Evolutionary conservation across 2,888 invertebrate genomes (phyloP).

Genomic region (Drosophila bunnanda): DNA sequence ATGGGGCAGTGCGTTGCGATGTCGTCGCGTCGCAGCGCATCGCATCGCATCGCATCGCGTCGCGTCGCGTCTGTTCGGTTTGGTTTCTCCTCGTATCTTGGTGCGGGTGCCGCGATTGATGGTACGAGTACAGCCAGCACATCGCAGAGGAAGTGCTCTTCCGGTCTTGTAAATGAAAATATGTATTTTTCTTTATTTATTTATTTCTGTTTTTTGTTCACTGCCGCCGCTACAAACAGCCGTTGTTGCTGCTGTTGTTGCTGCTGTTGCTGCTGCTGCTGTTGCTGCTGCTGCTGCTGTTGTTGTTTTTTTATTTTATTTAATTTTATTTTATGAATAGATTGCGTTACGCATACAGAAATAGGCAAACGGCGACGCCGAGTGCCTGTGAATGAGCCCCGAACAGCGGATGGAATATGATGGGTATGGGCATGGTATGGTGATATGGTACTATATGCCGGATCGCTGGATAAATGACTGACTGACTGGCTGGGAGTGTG

Average conservation of each 20-base stretch:
- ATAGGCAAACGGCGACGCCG: slow-evolving; percentile 57
- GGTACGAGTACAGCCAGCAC: slow-evolving; percentile 59
- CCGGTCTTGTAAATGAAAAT: slow-evolving; percentile 82
- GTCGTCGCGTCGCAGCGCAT: slow-evolving; percentile 5
- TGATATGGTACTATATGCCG: slow-evolving; percentile 18
- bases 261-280: slow-evolving; percentile 26
- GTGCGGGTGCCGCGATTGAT: slow-evolving; percentile 79
- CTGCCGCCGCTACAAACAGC: slow-evolving; percentile 36
- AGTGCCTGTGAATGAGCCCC: slow-evolving; percentile 48
- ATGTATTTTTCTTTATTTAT: slow-evolving; percentile 60
- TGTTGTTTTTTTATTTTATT: slow-evolving; percentile 69
- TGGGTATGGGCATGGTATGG: slow-evolving; percentile 16
- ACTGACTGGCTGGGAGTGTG: slow-evolving; percentile 28
- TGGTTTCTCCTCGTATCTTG: slow-evolving; percentile 60
- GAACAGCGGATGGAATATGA: slow-evolving; percentile 41
- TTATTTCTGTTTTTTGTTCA: slow-evolving; percentile 57
- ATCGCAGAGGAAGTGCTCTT: slow-evolving; percentile 78
- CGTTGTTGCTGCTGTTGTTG: slow-evolving; percentile 30
- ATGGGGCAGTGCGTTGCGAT: slow-evolving; percentile 28
- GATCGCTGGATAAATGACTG: slow-evolving; percentile 43
- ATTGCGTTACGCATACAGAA: slow-evolving; percentile 81
- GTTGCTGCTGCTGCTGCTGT: slow-evolving; percentile 28
- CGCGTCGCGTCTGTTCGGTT: slow-evolving; percentile 6
- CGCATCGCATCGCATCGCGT: slow-evolving; percentile 7
- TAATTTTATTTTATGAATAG: slow-evolving; percentile 81